Base-by-base conservation (phyloP, 2,113 vertebrate species). In the Tautogolabrus adspersus region DNA sequence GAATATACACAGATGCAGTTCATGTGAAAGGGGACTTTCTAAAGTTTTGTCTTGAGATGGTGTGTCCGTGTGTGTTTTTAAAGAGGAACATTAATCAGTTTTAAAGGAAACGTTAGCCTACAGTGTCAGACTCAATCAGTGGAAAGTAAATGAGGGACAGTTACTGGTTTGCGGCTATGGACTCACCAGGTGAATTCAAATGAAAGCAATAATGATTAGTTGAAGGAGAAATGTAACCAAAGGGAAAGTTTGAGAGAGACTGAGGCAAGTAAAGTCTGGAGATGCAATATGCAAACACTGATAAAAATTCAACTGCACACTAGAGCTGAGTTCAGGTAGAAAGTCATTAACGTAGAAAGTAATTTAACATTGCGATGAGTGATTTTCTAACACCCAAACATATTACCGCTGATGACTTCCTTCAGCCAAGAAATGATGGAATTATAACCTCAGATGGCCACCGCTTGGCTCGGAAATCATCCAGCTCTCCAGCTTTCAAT, bases 401-500 rank as follows among this genome's bases (percentile, higher is more conserved):
- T 64, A 79, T 84, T 66, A 61, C 69, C 76, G 67, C 73, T 85
- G 76, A 88, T 87, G 79, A 88, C 82, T 88, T 87, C 79, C 56
- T 79, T 63, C 63, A 55, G 66, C 72, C 74, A 61, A 66, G 21
- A 83, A 81, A 81, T 81, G 86, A 81, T 77, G 77, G 83, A 86
- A 87, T 90, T 83, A 86, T 13, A 38, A 30, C 18, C 52, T 3
- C 73, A 80, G 70, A 86, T 82, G 77, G 63, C 52, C 63, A 10
- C 73, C 19, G 57, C 71, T 72, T 68, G 76, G 82, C 76, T 77
- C 74, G 22, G 73, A 79, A 86, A 87, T 80, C 79, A 81, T 10
- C 67, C 78, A 0, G 62, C 68, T 55, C 66, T 51, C 7, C 0
- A 0, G 62, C 68, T 55, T 62, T 51, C 6, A 0, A 64, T 74